Base-by-base conservation (phyloP, 1,140 invertebrate genomes). In the Neodiprion lecontei region DNA sequence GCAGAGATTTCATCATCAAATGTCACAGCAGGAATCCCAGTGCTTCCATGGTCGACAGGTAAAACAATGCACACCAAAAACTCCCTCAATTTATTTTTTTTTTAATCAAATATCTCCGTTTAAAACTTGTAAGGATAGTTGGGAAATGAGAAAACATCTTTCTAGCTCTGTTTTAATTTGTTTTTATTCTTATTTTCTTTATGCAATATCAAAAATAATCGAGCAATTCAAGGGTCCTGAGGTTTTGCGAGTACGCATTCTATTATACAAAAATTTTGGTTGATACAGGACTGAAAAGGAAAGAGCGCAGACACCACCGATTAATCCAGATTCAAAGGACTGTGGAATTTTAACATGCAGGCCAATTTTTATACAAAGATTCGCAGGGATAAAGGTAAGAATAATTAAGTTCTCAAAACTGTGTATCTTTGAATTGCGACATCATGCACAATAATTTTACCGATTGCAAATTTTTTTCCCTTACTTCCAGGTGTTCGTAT, bases 301-400 rank as follows among this genome's bases (percentile, higher is more conserved):
- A 88, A 90, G 85, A 89, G 89, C 86, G 82, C 90, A 82, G 88
- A 91, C 84, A 83, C 91, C 87, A 81, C 90, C 91, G 77, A 89
- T 92, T 79, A 90, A 92, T 90, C 90, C 91, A 83, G 91, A 92
- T 84, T 90, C 91, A 75, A 90, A 93, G 83, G 94, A 96, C 84
- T 96, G 95, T 86, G 95, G 96, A 71, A 95, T 97, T 78, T 89
- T 96, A 11, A 91, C 90, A 77, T 96, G 94, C 87, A 92, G 95
- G 70, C 96, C 96, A 74, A 88, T 90, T 74, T 93, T 93, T 84
- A 92, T 97, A 78, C 95, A 96, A 88, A 90, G 90, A 84, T 96
- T 95, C 88, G 95, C 95, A 83, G 93, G 94, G 85, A 96, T 96
- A 85, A 95, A 95, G 91, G 93, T 94, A 86, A 12, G 53, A 61